Evolutionary conservation across 2,113 vertebrate genomes (phyloP).

Genomic region (Anguilla japonica): DNA sequence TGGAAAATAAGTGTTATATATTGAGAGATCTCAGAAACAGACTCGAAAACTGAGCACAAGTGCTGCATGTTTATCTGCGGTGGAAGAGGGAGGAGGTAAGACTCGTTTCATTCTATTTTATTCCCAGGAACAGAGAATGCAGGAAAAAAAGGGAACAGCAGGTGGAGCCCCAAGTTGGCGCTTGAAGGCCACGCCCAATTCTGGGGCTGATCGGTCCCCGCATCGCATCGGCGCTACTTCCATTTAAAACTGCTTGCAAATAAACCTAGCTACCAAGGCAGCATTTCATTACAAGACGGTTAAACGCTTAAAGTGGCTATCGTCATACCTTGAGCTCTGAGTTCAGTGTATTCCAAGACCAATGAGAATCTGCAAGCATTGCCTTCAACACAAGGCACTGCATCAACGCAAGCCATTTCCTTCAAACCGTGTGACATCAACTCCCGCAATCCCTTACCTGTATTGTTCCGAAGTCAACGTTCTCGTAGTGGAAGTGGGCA

Average conservation of each 20-base stretch:
- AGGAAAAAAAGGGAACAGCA: background rate
- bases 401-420: background rate
- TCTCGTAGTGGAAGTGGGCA: conserved; percentile 98
- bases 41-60: background rate
- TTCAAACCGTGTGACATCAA: background rate
- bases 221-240: background rate
- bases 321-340: background rate
- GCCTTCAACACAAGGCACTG: background rate
- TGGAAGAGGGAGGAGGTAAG: background rate
- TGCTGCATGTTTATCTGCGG: background rate
- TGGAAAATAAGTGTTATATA: background rate
- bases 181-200: background rate
- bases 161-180: background rate
- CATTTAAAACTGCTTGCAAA: background rate
- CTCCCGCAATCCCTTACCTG: conserved; percentile 76
- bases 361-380: background rate
- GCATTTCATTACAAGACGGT: background rate
- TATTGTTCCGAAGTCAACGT: conserved; percentile 96
- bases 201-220: background rate
- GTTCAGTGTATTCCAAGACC: background rate
- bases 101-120: background rate
- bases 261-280: background rate
- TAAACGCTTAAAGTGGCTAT: background rate
- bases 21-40: background rate
- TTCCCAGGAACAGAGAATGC: background rate